Conservation (phyloP, 2,113 vertebrate species). For the Prionailurus bengalensis region DNA sequence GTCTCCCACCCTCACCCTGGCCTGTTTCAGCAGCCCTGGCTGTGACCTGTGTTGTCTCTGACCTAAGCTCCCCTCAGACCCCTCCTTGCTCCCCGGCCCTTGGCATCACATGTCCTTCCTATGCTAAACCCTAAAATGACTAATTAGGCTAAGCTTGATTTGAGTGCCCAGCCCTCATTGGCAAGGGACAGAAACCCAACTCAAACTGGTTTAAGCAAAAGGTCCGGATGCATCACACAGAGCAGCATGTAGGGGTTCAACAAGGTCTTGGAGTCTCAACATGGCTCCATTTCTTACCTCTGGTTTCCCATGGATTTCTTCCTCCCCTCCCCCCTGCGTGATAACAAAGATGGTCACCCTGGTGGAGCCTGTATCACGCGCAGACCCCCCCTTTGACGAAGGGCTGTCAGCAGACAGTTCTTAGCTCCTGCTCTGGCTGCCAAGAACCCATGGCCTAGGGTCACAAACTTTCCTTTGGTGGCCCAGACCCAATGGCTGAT, state of each 20-base stretch:
- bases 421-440: fast-evolving
- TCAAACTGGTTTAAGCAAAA: background rate
- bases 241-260: background rate
- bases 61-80: too few species aligned
- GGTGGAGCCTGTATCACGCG: background rate
- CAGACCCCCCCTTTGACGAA: background rate
- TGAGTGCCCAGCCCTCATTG: background rate
- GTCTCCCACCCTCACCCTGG: too few species aligned
- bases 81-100: background rate
- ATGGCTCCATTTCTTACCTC: background rate
- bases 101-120: background rate
- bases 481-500: background rate
- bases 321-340: too few species aligned
- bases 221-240: background rate
- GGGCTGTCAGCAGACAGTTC: background rate
- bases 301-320: background rate
- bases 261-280: background rate
- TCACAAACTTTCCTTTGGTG: background rate
- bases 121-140: background rate
- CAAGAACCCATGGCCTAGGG: background rate
- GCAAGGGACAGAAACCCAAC: background rate
- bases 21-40: background rate
- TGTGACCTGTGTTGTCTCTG: background rate
- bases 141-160: background rate
- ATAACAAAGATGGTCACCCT: background rate